Percentiles rank a stretch among this genome's conserved stretches.
Conservation (phyloP, 2,888 invertebrate genomes). For the Spisula subtruncata region DNA sequence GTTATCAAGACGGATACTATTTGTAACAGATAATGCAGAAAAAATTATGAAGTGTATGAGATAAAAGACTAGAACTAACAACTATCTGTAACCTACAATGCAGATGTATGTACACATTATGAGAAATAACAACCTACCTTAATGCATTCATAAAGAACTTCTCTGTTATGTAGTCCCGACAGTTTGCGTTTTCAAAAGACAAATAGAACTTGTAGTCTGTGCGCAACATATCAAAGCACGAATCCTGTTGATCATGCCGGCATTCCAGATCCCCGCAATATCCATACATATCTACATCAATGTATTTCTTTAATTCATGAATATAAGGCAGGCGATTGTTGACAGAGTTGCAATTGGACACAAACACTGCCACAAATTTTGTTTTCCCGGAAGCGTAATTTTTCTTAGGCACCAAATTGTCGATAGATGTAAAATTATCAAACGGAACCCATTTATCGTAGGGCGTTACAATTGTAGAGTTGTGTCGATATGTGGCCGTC, state of each 20-base stretch:
- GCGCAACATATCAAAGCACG: slow-evolving; percentile 95
- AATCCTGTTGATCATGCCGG: slow-evolving; percentile 91
- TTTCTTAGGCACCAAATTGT: slow-evolving; percentile 43
- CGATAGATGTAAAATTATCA: slow-evolving; percentile 91
- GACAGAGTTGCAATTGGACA: slow-evolving; percentile 97
- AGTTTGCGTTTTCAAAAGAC: slow-evolving; percentile 98
- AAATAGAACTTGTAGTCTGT: slow-evolving; percentile 98
- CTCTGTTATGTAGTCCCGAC: slow-evolving; percentile 97
- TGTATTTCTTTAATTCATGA: slow-evolving; percentile 93
- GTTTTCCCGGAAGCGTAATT: slow-evolving; percentile 93
- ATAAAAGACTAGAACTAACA: not conserved
- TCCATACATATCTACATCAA: slow-evolving; percentile 89
- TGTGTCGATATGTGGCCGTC: slow-evolving; percentile 98
- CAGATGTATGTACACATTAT: too few relatives aligned
- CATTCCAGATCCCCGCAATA: slow-evolving; percentile 82
- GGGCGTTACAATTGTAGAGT: slow-evolving; percentile 98
- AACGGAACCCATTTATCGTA: slow-evolving; percentile 98
- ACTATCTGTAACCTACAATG: too few relatives aligned
- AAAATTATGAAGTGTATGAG: too few relatives aligned
- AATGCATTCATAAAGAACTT: slow-evolving; percentile 98
- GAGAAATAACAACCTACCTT: slow-evolving; percentile 90
- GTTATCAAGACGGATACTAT: too few relatives aligned
- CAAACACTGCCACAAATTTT: slow-evolving; percentile 98
- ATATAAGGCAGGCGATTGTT: slow-evolving; percentile 96
- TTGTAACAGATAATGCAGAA: too few relatives aligned